Evolutionary conservation across 1,140 invertebrate genomes (phyloP).

Genomic region (Drosophila repleta): DNA sequence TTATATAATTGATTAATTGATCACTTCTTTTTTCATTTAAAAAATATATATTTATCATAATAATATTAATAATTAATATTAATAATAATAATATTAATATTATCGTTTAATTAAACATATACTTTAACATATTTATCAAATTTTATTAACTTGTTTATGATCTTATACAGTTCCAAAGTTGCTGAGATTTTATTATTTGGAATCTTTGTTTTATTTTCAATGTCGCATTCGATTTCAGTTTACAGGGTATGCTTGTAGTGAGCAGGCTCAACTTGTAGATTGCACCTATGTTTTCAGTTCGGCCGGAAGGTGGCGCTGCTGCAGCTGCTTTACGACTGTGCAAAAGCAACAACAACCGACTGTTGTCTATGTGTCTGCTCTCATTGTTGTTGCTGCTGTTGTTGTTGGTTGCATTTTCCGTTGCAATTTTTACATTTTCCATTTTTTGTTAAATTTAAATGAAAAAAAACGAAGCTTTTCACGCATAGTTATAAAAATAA

Average conservation of each 20-base stretch:
- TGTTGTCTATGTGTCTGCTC: constrained; percentile 44
- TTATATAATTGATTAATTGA: too few relatives aligned
- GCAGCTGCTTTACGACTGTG: constrained; percentile 76
- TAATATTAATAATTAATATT: too few relatives aligned
- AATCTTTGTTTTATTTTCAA: background rate
- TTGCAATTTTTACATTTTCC: constrained; percentile 69
- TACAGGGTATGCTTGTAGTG: constrained; percentile 14
- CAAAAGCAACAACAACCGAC: constrained; percentile 29
- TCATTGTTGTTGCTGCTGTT: constrained; percentile 47
- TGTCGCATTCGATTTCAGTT: too few relatives aligned
- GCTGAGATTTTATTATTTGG: background rate
- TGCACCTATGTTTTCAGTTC: constrained; percentile 27
- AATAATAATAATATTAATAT: too few relatives aligned
- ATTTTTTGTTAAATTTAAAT: constrained; percentile 72
- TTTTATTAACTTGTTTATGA: background rate
- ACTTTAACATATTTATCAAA: too few relatives aligned
- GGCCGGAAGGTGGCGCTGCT: constrained; percentile 74
- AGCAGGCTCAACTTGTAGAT: background rate
- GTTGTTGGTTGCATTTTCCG: constrained; percentile 60
- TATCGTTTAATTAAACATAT: too few relatives aligned
- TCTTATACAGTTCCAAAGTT: background rate
- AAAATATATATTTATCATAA: too few relatives aligned
- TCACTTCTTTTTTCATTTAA: too few relatives aligned
- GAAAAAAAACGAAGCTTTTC: constrained; percentile 80
- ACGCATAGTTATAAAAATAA: constrained; percentile 79